phyloP scores from a whole-genome alignment of 2,113 vertebrate genomes.

The Camelus bactrianus region DNA sequence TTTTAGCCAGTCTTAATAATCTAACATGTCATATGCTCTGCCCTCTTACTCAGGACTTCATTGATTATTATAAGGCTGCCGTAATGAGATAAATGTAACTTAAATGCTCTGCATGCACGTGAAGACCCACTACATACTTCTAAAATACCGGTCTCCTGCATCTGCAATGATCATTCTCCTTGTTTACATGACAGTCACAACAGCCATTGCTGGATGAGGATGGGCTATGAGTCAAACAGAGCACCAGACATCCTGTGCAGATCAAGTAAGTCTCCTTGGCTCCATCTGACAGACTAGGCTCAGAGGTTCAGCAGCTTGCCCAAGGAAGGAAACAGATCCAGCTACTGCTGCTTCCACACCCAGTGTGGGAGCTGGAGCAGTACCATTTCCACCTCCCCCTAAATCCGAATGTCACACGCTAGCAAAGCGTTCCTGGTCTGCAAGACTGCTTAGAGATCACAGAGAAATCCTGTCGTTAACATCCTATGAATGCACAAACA shows the following conservation, averaged over 20 bases:
- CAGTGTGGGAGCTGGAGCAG: too few species aligned
- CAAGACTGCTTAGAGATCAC: not conserved
- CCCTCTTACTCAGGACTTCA: not conserved
- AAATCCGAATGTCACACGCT: not conserved
- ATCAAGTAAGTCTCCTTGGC: not conserved
- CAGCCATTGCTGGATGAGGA: not conserved
- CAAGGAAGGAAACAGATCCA: not conserved
- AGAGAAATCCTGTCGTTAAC: not conserved
- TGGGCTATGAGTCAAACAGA: rapidly evolving
- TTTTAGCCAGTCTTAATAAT: not conserved
- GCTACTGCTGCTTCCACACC: not conserved
- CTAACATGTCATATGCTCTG: not conserved
- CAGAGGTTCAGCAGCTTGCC: not conserved
- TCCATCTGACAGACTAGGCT: not conserved
- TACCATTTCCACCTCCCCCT: not conserved
- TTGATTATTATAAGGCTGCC: rapidly evolving
- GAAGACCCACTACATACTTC: not conserved
- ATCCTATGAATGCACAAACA: not conserved
- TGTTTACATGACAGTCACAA: rapidly evolving
- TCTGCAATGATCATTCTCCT: not conserved
- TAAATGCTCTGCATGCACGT: not conserved
- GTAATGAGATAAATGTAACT: not conserved
- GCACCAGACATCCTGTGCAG: rapidly evolving
- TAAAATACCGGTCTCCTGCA: not conserved
- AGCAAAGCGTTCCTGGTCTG: not conserved